Evolutionary conservation across 2,888 invertebrate species (phyloP), one percentile per base, ranked within the genome.

Genomic region (Deroplatys truncata): DNA sequence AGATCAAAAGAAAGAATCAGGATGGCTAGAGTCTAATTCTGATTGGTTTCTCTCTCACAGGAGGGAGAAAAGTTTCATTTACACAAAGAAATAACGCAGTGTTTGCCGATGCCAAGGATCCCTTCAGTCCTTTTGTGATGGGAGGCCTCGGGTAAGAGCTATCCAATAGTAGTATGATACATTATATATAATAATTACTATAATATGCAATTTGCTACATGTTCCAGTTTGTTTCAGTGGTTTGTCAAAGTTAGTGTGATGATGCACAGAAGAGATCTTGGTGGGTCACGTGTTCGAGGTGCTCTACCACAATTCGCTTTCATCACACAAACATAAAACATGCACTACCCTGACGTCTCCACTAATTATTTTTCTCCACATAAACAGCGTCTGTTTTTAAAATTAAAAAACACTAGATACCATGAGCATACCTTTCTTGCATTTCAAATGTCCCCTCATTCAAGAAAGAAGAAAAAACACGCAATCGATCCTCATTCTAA

Each of bases 141-240:
- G 56, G 56, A 20, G 16, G 16, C 56, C 56, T 56, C 20, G 4
- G 56, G 20, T 56, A 16, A 56, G 56, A 56, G 56, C 89, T 90
- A 90, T 90, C 85, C 86, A 89, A 85, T 86, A 90, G 90, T 90
- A 90, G 89, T 91, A 90, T 90, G 89, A 90, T 90, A 91, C 90
- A 90, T 90, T 90, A 91, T 91, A 90, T 91, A 91, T 90, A 91
- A 90, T 90, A 90, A 91, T 90, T 89, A 90, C 91, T 91, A 91
- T 91, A 90, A 89, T 89, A 89, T 88, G 85, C 85, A 43, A 85
- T 83, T 88, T 85, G 85, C 85, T 85, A 83, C 89, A 83, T n/a
- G 35, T 43, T 89, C 82, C 89, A 82, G 31, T 88, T 88, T 28
- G 10, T 85, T 82, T 89, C 28, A 85, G 85, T 85, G 85, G 85